These are phyloP conservation scores for Hoplodrina ambigua DNA, from an alignment of 2,888 invertebrate species.

Conservation along the genomic window DNA sequence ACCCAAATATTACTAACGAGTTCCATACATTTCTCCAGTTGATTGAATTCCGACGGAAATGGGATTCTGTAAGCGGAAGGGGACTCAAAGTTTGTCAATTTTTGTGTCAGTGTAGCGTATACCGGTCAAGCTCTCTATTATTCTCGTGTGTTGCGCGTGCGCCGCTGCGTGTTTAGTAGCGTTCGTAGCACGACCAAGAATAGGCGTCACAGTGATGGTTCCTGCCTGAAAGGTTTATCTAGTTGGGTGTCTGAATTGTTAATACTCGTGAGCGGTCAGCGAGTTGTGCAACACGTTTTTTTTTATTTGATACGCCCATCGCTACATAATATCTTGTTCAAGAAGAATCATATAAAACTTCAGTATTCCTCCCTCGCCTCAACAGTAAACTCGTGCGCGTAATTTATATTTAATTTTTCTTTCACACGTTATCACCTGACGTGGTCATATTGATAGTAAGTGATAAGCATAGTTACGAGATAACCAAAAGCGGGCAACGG, in stretches of 20 bases:
- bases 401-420: conserved; percentile 65
- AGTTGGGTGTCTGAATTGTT: conserved; percentile 70
- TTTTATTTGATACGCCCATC: conserved; percentile 70
- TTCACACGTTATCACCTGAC: conserved; percentile 66
- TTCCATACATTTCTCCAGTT: conserved; percentile 79
- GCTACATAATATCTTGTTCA: conserved; percentile 73
- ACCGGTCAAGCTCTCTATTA: conserved; percentile 79
- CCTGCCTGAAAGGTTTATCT: conserved; percentile 74
- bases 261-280: conserved; percentile 73
- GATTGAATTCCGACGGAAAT: conserved; percentile 84
- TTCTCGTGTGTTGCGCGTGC: conserved; percentile 83
- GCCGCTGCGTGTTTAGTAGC: conserved; percentile 85
- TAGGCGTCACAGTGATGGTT: conserved; percentile 82
- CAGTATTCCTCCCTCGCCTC: conserved; percentile 72
- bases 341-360: conserved; percentile 71
- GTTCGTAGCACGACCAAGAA: conserved; percentile 86
- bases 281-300: conserved; percentile 77
- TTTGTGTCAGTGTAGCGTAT: conserved; percentile 77
- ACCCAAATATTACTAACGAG: conserved; percentile 76
- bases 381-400: conserved; percentile 73
- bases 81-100: conserved; percentile 79
- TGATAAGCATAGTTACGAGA: conserved; percentile 75
- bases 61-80: conserved; percentile 82
- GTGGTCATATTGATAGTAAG: conserved; percentile 73
- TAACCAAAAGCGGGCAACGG: conserved; percentile 68